phyloP scores from a whole-genome alignment of 2,888 invertebrate species.

The Temnothorax unifasciatus region DNA sequence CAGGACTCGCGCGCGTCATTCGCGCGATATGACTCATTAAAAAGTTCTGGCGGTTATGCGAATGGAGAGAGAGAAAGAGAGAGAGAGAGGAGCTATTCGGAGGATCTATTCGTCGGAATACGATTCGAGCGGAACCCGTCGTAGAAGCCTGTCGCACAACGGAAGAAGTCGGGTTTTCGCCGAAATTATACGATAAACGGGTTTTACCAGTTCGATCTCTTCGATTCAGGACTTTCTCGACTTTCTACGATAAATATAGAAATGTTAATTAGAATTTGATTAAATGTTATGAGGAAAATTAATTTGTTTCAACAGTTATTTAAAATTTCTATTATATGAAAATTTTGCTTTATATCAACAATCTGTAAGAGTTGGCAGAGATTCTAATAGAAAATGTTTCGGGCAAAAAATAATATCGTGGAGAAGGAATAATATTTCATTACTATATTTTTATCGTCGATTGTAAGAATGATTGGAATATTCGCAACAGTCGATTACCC shows the following conservation, averaged over 20 bases:
- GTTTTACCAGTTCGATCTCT: neutral
- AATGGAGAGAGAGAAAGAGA: neutral
- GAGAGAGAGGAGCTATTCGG: neutral
- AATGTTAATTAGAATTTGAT: neutral
- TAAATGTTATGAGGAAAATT: neutral
- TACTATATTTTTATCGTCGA: neutral
- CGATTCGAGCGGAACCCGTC: neutral
- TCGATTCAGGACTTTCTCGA: neutral
- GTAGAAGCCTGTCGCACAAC: neutral
- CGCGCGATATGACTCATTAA: slow-evolving; percentile 56
- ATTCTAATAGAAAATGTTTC: neutral
- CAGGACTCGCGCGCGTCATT: slow-evolving; percentile 60
- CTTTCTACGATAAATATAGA: slow-evolving; percentile 1
- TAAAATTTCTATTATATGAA: neutral
- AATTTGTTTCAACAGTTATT: neutral
- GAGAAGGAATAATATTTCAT: slow-evolving; percentile 1
- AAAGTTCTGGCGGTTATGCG: slow-evolving; percentile 41
- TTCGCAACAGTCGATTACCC: neutral
- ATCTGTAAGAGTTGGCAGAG: neutral
- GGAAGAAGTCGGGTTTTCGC: neutral
- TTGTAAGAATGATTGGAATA: neutral
- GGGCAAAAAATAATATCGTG: neutral
- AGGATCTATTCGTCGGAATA: neutral
- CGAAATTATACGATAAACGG: neutral
- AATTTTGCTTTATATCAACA: neutral